These are phyloP conservation scores for Stegodyphus mimosarum DNA, from an alignment of 1,140 invertebrate genomes.

Conservation along the genomic window DNA sequence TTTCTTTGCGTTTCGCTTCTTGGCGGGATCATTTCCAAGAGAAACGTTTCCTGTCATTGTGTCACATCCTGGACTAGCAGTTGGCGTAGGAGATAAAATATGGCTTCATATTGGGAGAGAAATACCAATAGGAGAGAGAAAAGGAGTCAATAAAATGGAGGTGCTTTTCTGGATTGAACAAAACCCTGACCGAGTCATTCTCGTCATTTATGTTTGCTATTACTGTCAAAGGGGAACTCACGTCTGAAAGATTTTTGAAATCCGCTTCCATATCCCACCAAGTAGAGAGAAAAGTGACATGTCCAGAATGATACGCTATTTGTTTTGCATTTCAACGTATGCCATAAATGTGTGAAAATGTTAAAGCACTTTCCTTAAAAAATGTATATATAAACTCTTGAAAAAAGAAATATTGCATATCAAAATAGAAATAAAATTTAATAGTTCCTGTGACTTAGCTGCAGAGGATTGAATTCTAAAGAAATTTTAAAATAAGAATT, in stretches of 20 bases:
- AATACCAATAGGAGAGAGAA: not conserved
- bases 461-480: no score
- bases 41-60: slow-evolving; percentile 8
- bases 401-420: no score
- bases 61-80: not conserved
- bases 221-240: slow-evolving; percentile 17
- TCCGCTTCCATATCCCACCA: not conserved
- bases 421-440: no score
- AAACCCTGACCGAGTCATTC: not conserved
- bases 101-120: not conserved
- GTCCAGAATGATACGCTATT: not conserved
- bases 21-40: not conserved
- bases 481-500: no score
- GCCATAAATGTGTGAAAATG: no score
- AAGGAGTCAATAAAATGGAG: not conserved
- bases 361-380: no score
- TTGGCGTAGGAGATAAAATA: not conserved
- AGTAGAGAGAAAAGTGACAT: not conserved
- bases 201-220: slow-evolving; percentile 4
- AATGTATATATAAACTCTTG: no score
- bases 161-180: not conserved
- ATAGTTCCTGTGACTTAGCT: no score
- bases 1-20: slow-evolving; percentile 7
- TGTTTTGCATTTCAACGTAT: no score
- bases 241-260: no score